A percentile compares a stretch with the other conserved stretches of the same genome.
Conservation (phyloP, 35 echinoderm and acorn worm species). For the Hemicentrotus pulcherrimus region DNA sequence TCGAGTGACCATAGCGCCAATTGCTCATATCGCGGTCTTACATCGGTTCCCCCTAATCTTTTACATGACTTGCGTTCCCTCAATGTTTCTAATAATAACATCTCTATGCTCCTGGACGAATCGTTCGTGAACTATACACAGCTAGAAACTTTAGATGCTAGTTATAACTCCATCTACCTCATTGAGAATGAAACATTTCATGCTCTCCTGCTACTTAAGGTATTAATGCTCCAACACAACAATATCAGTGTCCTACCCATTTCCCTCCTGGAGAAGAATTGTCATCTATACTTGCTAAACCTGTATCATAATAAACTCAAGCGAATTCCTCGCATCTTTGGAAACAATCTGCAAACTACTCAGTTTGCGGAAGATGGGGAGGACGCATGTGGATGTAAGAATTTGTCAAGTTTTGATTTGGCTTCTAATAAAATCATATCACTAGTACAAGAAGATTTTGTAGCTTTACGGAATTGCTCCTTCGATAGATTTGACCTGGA, state of each 20-base stretch:
- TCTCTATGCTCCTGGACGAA: background rate
- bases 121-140: background rate
- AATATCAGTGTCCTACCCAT: background rate
- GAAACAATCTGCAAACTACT: background rate
- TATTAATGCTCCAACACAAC: background rate
- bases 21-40: background rate
- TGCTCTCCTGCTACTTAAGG: background rate
- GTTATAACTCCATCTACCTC: background rate
- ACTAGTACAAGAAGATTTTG: background rate
- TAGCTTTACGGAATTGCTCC: background rate
- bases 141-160: background rate
- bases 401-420: background rate
- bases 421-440: background rate
- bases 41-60: conserved; percentile 36
- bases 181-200: background rate
- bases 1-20: background rate
- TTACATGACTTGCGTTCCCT: background rate
- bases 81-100: background rate
- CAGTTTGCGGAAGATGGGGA: background rate
- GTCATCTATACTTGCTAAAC: background rate
- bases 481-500: background rate
- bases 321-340: background rate
- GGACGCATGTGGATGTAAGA: background rate
- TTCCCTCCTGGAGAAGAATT: background rate
- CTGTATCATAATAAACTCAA: background rate